Base-by-base conservation (phyloP, 2,113 vertebrate species). In the Apodemus speciosus region DNA sequence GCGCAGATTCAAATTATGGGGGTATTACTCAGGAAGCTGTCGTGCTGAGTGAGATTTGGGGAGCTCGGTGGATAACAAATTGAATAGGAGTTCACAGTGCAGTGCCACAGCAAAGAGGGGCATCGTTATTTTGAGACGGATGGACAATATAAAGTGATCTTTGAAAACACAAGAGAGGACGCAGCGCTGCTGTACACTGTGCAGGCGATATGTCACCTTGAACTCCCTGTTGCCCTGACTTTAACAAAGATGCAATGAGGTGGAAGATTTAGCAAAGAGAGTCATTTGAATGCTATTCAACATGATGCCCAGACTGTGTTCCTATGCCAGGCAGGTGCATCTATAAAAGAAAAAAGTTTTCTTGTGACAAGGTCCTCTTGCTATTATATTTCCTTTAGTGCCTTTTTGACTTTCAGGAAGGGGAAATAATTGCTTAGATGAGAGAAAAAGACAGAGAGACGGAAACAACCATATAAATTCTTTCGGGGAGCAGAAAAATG, bases 21-120 rank as follows among this genome's bases (percentile, higher is more conserved):
- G 76, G 35, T 91, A 95, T 96, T 95, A 95, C 90, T 97, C 94
- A 97, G 95, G 92, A 93, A 95, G 85, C 89, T 95, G 96, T 96
- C 95, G 53, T 32, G 93, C 90, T 75, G 73, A 85, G 95, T 90
- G 94, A 95, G 94, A 94, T 93, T 91, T 97, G 94, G 94, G 97
- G 94, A 93, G 91, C 83, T 88, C 51, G 90, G 81, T 1, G 43
- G 94, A 92, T 95, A 94, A 95, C 96, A 89, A 94, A 95, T 91
- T 95, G 93, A 93, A 95, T 71, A 93, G 94, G 85, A 94, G 87
- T 95, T 95, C 94, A 95, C 75, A 87, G 94, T 69, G 92, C 92
- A 85, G 68, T 56, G 79, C 79, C 66, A 91, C 60, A 49, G 83
- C 58, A 32, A 91, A 93, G 95, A 94, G 94, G 62, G 80, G 58